A percentile compares a stretch with the other conserved stretches of the same genome.
Conservation (phyloP, 2,797 vertebrate genomes). For the Acropternis orthonyx region DNA sequence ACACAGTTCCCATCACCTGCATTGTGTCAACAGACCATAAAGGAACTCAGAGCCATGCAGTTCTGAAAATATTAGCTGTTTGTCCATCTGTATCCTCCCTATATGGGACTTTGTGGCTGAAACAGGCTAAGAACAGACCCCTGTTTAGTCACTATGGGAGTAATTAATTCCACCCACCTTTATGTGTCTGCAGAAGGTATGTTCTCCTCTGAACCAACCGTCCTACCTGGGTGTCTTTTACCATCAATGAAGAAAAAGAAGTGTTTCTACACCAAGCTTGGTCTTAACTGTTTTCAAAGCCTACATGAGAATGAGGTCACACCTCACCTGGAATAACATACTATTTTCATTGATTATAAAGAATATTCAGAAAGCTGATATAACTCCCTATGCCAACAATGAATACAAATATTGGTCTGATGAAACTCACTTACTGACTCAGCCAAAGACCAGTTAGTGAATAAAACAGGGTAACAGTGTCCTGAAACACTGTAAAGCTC, state of each 20-base stretch:
- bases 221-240: background rate
- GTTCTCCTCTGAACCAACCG: background rate
- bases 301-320: background rate
- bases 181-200: background rate
- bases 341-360: background rate
- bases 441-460: background rate
- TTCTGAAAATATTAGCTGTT: background rate
- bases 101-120: background rate
- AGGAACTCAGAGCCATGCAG: rapidly evolving
- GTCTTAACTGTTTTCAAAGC: background rate
- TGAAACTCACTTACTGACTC: background rate
- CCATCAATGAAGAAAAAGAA: background rate
- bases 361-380: background rate
- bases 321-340: background rate
- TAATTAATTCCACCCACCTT: background rate
- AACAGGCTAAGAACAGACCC: background rate
- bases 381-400: background rate
- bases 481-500: background rate
- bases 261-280: background rate
- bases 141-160: background rate
- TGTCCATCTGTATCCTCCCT: background rate
- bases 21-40: background rate
- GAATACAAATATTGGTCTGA: background rate
- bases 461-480: rapidly evolving
- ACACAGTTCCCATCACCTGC: background rate